Base-by-base conservation (phyloP, 2,888 invertebrate genomes). In the Patella depressa region DNA sequence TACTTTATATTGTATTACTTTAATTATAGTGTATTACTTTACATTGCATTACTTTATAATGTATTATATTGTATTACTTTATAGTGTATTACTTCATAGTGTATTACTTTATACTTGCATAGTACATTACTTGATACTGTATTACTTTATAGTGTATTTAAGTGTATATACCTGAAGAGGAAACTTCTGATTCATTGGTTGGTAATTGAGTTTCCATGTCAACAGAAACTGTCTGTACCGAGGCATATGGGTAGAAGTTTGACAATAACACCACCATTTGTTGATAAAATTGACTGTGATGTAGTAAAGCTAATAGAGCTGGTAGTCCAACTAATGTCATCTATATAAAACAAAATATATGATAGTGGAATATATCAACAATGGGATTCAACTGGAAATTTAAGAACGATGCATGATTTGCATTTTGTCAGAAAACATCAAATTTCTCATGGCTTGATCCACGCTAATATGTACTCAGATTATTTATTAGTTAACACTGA, bases 221-320 rank as follows among this genome's bases (percentile, higher is more conserved):
- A 19, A 82, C 78, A 24, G 85, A 81, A 15, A 88, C 77, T 3
- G 90, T 87, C 75, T 89, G 88, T 59, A 91, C 87, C 14, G 86
- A 81, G 2, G 88, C 86, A 75, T 89, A 86, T 15, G 88, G 84
- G 80, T 88, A 90, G 80, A 88, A 88, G 78, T 86, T 87, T 17
- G 86, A 81, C 75, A 90, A 72, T 73, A 90, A 81, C 53, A 84
- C 81, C 17, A 82, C 75, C 84, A 90, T 84, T 81, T 88, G 87
- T 57, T 84, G 82, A 81, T 90, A 90, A 81, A 90, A 89, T 78
- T 89, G 87, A 72, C 88, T 88, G 82, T 90, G 90, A 73, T 89
- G 88, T 7, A 91, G 81, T 70, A 91, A 82, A 0, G 89, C 89
- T 76, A 88, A 81, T 72, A 91, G 82, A 4, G 91, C 90, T 12